phyloP scores from a whole-genome alignment of 1,140 invertebrate genomes.

The Diorhabda carinulata region DNA sequence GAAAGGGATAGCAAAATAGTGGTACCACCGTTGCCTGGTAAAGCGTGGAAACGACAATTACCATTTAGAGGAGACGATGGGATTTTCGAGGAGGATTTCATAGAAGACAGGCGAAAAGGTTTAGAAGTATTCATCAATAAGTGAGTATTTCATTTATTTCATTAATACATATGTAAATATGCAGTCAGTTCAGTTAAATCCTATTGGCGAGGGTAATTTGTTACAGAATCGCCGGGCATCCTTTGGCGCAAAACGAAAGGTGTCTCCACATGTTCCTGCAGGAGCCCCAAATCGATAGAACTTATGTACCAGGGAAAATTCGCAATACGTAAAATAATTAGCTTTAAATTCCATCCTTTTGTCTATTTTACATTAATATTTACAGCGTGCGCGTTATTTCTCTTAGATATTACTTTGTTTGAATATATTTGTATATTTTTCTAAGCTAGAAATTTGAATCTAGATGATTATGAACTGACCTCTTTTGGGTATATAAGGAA shows the following conservation, averaged over 20 bases:
- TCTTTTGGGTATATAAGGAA: not conserved
- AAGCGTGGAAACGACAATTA: conserved; percentile 97
- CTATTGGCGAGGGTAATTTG: conserved; percentile 6
- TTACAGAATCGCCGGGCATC: conserved; percentile 95
- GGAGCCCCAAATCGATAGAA: conserved; percentile 95
- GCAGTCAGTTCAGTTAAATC: not conserved
- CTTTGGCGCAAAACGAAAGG: conserved; percentile 98
- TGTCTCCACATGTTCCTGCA: conserved; percentile 99
- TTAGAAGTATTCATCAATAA: conserved; percentile 99
- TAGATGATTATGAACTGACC: conserved; percentile 6
- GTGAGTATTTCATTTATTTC: conserved; percentile 52
- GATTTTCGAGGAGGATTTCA: conserved; percentile 99
- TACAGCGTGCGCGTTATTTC: not conserved
- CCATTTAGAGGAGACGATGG: conserved; percentile 98
- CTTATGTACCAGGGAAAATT: conserved; percentile 99
- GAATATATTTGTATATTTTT: conserved; percentile 14
- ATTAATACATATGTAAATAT: too few relatives aligned
- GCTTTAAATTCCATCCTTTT: conserved; percentile 16
- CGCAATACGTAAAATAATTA: conserved; percentile 76
- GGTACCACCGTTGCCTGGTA: conserved; percentile 94
- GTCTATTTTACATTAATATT: conserved; percentile 6
- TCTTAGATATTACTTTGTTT: not conserved
- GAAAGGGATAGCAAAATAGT: conserved; percentile 99
- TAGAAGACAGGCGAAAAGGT: conserved; percentile 97
- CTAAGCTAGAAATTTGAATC: not conserved